Evolutionary conservation across 2,113 vertebrate species (phyloP), one percentile per base, ranked within the genome.

Genomic region (Aphelocoma coerulescens): DNA sequence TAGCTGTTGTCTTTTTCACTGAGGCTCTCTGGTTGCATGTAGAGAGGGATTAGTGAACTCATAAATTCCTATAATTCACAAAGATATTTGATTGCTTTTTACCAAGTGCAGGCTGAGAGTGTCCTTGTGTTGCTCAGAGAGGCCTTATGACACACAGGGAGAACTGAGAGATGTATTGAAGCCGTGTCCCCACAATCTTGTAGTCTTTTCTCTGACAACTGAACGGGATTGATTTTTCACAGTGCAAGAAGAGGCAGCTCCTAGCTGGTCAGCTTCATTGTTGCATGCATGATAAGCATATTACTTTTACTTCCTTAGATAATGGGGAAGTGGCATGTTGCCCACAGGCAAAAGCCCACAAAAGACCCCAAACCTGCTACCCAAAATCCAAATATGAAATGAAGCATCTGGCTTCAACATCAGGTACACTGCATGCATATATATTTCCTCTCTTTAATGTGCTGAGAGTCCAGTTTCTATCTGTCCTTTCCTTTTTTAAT

Each of bases 111-210:
- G 57, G 33, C 12, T 61, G 39, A 71, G 59, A 39, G 16, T 55
- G 33, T 51, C 58, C 20, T 13, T 28, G 13, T 2, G 2, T 20
- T 61, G 19, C 26, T 80, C 19, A 44, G 49, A 24, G 23, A 55
- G 37, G 23, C 77, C 27, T 77, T 52, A 39, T 0, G 1, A 39
- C 16, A 61, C 16, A 11, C 0, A 0, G 35, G 71, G 21, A 77
- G 18, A 33, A 18, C 21, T 22, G 54, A 85, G 63, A 49, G 20
- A 41, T 18, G 6, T 19, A 8, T 2, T 7, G 55, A 94, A 62
- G n/a, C n/a, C 16, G 32, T 37, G 2, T 73, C 51, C 32, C 13
- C 44, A 28, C 5, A 46, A 1, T 26, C 43, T 59, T 1, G 1
- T 0, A 23, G 72, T 20, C 30, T 74, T 69, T 87, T 43, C 51